Base-by-base conservation (phyloP, 2,797 vertebrate species). In the Sebastes itinus region DNA sequence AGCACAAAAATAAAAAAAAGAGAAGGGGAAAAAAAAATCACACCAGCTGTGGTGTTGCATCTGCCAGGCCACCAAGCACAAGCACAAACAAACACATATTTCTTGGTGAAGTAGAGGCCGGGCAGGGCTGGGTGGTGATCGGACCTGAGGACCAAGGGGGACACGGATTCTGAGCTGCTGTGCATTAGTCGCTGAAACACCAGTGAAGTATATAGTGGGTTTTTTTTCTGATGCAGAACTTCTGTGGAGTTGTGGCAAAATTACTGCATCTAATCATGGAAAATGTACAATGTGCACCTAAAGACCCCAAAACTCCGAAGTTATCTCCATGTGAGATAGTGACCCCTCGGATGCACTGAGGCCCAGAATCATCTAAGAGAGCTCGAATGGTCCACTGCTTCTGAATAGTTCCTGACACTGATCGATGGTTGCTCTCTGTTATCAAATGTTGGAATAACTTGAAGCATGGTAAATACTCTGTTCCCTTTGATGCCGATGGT, bases 1-100 rank as follows among this genome's bases (percentile, higher is more conserved):
- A 28, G 14, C 12, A 6, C 12, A 58, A 75, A 52, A 70, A 14
- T 13, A 20, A 55, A 55, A 6, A 54, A 18, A 8, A 46, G 3
- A 20, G 12, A 23, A 12, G 22, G 5, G 20, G 16, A 0, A 13
- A 54, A 22, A 49, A 56, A 32, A 58, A 65, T 63, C 32, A 35
- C 25, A 59, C 6, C 63, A 64, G 59, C 56, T 83, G 12, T 59
- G 18, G n/a, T 18, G 27, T 18, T 73, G 60, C 80, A 85, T 83
- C 67, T 77, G 69, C 35, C 30, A 25, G 54, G 54, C 3, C 60
- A 82, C 22, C n/a, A 22, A 72, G 46, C 54, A 77, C n/a, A 22
- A 72, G 46, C 54, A 77, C 62, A 82, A 66, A 69, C 27, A 84
- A 27, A 25, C n/a, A 4, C 35, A 65, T 60, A 74, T 82, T 73